Conservation (phyloP, 1,140 invertebrate genomes). For the Solenopsis fugax region DNA sequence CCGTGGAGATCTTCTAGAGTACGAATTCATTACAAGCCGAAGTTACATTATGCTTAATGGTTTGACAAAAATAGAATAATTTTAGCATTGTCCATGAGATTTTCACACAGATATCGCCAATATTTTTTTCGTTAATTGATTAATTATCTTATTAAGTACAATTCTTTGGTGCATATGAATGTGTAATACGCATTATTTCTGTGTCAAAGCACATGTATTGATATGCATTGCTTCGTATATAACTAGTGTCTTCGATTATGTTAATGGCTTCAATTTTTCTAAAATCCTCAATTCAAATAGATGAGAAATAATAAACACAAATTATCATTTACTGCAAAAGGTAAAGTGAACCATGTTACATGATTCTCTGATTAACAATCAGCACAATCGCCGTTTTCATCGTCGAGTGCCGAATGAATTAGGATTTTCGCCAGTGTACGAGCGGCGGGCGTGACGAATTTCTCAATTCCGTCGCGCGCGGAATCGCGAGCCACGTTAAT, state of each 20-base stretch:
- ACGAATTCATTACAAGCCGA: not conserved
- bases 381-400: slow-evolving; percentile 54
- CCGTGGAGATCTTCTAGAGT: not conserved
- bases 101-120: not conserved
- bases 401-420: slow-evolving; percentile 62
- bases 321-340: not conserved
- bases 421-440: slow-evolving; percentile 65
- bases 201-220: not conserved
- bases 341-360: not conserved
- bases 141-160: slow-evolving; percentile 33
- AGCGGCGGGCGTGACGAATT: slow-evolving; percentile 71
- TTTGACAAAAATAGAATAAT: not conserved
- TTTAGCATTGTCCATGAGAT: not conserved
- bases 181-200: slow-evolving; percentile 5
- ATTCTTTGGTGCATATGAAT: slow-evolving; percentile 12
- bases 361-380: slow-evolving; percentile 66
- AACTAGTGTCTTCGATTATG: not conserved
- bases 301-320: not conserved
- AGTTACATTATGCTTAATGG: not conserved
- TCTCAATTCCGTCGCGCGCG: slow-evolving; percentile 64
- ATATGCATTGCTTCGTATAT: not conserved
- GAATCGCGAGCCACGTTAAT: slow-evolving; percentile 71
- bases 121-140: not conserved
- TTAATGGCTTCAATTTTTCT: not conserved
- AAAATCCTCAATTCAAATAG: too few species aligned